Percentiles rank a stretch among this genome's conserved stretches.
Conservation (phyloP, 30 jellyfish, hydroid and myxozoan species). For the Aurelia sp. region DNA sequence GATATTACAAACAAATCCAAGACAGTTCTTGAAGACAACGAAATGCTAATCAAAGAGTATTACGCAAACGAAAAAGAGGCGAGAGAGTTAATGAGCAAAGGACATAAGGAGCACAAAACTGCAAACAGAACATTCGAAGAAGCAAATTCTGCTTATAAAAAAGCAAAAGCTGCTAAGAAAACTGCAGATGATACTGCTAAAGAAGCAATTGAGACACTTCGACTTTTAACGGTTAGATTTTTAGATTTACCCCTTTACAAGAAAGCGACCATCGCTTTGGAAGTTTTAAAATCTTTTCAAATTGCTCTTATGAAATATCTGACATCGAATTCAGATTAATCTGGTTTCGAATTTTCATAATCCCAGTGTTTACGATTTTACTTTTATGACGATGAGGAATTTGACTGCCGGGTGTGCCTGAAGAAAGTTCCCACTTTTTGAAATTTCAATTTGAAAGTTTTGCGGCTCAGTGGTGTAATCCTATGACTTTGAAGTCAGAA, state of each 20-base stretch:
- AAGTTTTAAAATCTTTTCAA: too few species aligned
- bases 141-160: slow-evolving; percentile 86
- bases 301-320: too few species aligned
- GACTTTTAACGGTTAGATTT: slow-evolving; percentile 71
- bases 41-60: slow-evolving; percentile 51
- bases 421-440: too few species aligned
- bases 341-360: too few species aligned
- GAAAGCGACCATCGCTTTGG: too few species aligned
- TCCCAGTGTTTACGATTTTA: too few species aligned
- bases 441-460: too few species aligned
- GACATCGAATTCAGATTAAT: too few species aligned
- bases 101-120: slow-evolving; percentile 26
- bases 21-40: slow-evolving; percentile 45
- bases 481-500: too few species aligned
- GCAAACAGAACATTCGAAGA: slow-evolving; percentile 53
- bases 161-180: slow-evolving; percentile 87
- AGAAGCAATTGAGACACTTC: slow-evolving; percentile 84
- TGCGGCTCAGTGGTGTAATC: too few species aligned
- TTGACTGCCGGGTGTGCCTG: too few species aligned
- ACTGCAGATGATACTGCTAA: slow-evolving; percentile 88
- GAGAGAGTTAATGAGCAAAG: slow-evolving; percentile 76
- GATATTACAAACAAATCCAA: slow-evolving; percentile 42
- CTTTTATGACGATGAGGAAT: too few species aligned
- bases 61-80: slow-evolving; percentile 75
- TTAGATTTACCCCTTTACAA: not conserved